Base-by-base conservation (phyloP, 2,113 vertebrate genomes). In the Origma solitaria region DNA sequence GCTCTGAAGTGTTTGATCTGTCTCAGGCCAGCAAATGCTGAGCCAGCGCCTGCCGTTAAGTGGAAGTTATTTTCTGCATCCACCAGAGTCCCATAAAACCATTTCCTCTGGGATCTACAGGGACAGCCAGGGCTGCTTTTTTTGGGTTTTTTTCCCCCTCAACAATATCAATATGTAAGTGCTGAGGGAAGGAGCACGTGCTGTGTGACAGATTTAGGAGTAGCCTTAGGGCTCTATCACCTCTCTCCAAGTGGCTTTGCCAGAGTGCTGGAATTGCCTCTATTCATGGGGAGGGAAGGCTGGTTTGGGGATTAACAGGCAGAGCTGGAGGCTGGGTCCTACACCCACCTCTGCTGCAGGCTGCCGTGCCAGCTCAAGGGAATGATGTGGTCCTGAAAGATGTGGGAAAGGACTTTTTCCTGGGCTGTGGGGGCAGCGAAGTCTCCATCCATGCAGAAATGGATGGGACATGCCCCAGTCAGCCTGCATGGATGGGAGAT, bases 41-140 rank as follows among this genome's bases (percentile, higher is more conserved):
- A 94, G 94, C 88, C 95, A 95, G 79, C 27, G 35, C 92, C 86
- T 88, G 90, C 90, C 5, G 9, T 94, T 94, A 92, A 90, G 83
- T 94, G 83, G 76, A 86, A 94, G 92, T 91, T 95, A 94, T 96
- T 96, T 96, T 94, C 88, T 86, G 83, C 88, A 84, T 94, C 88
- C 86, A 94, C 83, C 28, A 58, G 95, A 92, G 94, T 86, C 91
- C 80, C 86, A 60, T 94, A 81, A 95, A 96, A 88, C 61, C 56
- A 60, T 93, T 95, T 96, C 91, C 91, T 94, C 50, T 77, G 95
- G 82, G 94, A 95, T 35, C 49, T 66, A 37, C 40, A 79, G 49
- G 82, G 94, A 82, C 47, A 91, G 82, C 53, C 84, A 95, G 65
- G n/a, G 8, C 70, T 82, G 85, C 17, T 61, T 80, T 86, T 75